Percentiles rank a stretch among this genome's conserved stretches.
These are phyloP conservation scores for Tretioscincus oriximinensis DNA, from an alignment of 2,113 vertebrate genomes.

Conservation along the genomic window DNA sequence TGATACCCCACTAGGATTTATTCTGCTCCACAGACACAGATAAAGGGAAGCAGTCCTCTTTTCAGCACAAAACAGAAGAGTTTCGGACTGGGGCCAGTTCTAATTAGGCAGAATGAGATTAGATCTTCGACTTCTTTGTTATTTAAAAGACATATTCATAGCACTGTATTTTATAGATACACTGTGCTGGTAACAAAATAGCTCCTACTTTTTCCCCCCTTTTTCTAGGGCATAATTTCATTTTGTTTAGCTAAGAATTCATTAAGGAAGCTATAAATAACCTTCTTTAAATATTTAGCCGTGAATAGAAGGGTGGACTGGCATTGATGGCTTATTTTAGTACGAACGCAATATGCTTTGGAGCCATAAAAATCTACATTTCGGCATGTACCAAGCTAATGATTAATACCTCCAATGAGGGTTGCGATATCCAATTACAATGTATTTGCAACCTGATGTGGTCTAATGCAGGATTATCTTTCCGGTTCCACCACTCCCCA, in stretches of 20 bases:
- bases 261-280: constrained; percentile 80
- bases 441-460: not conserved
- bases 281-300: constrained; percentile 78
- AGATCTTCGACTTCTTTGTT: constrained; percentile 64
- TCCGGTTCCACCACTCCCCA: not conserved
- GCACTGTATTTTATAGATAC: constrained; percentile 73
- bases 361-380: constrained; percentile 60
- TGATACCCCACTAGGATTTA: not conserved
- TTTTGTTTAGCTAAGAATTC: constrained; percentile 81
- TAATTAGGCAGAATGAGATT: constrained; percentile 63
- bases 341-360: constrained; percentile 69
- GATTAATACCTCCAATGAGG: constrained; percentile 65
- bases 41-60: not conserved
- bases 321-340: constrained; percentile 78
- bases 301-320: constrained; percentile 77
- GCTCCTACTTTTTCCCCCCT: constrained; percentile 64
- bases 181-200: constrained; percentile 78
- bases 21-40: not conserved
- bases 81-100: constrained; percentile 58
- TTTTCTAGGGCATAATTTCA: constrained; percentile 78
- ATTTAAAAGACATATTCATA: constrained; percentile 78
- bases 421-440: constrained; percentile 43
- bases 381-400: constrained; percentile 71
- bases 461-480: not conserved
- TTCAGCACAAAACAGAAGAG: constrained; percentile 44